These are phyloP conservation scores for Aldrovandia affinis DNA, from an alignment of 2,797 vertebrate genomes.

Conservation along the genomic window DNA sequence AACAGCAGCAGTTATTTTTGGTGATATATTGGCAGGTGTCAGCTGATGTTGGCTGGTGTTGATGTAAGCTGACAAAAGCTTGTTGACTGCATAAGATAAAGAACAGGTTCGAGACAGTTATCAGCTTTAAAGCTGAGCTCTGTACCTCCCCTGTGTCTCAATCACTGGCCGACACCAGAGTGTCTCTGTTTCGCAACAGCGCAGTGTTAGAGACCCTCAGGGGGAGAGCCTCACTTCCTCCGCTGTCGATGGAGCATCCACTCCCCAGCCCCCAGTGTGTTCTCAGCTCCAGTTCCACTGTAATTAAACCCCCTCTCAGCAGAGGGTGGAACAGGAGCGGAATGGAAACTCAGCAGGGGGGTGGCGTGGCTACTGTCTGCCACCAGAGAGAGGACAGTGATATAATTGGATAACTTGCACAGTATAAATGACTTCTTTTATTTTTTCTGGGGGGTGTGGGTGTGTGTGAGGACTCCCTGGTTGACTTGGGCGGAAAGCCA, in stretches of 20 bases:
- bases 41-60: neutral
- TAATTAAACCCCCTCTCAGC: conserved; percentile 4
- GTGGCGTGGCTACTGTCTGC: neutral
- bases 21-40: neutral
- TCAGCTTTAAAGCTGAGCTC: neutral
- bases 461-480: neutral
- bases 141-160: neutral
- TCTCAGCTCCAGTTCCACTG: neutral
- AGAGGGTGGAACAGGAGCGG: neutral
- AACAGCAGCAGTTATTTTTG: neutral
- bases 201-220: neutral
- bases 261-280: neutral
- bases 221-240: conserved; percentile 15
- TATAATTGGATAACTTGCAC: neutral
- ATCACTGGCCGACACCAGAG: neutral
- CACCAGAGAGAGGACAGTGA: neutral
- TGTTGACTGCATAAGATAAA: neutral
- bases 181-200: neutral
- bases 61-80: neutral
- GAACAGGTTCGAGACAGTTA: neutral
- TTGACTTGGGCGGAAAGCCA: neutral
- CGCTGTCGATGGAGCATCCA: neutral
- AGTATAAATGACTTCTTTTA: neutral
- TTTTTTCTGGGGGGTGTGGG: neutral
- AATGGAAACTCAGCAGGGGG: neutral